Base-by-base conservation (phyloP, 1,140 invertebrate genomes). In the Pollicipes pollicipes region DNA sequence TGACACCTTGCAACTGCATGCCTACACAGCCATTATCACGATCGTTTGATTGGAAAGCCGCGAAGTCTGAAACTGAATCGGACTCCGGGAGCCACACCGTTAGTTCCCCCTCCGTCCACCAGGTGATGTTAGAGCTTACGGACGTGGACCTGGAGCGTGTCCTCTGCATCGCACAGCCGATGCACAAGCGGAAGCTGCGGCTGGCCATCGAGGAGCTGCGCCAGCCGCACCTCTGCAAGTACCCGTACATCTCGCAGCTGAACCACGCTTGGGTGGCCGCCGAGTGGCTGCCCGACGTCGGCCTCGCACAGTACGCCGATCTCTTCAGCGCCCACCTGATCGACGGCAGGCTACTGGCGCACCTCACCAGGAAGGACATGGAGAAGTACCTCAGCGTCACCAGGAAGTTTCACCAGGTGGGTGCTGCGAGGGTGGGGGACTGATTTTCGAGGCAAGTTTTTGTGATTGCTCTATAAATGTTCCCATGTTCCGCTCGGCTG, bases 201-300 rank as follows among this genome's bases (percentile, higher is more conserved):
- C 83, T 97, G 72, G 93, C 93, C 29, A 95, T 97, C 74, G 93
- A 97, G 77, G 92, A 95, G 78, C 88, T 93, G 72, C 79, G 93
- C 68, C 85, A 93, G 73, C 91, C 92, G 0, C 86, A 88, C 76
- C 82, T 89, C 73, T 90, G 94, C 69, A 83, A 90, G 74, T 94
- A 91, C 81, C 90, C 91, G 0, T 88, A 87, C 76, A 92, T 94
- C 73, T 87, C 87, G 31, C 87, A 90, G 75, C 82, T 95, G 67
- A 88, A 88, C 37, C 91, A 94, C 78, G 90, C 89, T 3, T 96
- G 92, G 92, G 90, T 95, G 8, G 89, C 90, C 29, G 88, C 88
- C 17, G 90, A 94, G 77, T 95, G 92, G 91, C 80, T 97, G 73
- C 90, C 91, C 0, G 91, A 94, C 79, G 83, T 96, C 26, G 93